Conservation (phyloP, 2,797 vertebrate genomes). For the Neosilurus hyrtlii region DNA sequence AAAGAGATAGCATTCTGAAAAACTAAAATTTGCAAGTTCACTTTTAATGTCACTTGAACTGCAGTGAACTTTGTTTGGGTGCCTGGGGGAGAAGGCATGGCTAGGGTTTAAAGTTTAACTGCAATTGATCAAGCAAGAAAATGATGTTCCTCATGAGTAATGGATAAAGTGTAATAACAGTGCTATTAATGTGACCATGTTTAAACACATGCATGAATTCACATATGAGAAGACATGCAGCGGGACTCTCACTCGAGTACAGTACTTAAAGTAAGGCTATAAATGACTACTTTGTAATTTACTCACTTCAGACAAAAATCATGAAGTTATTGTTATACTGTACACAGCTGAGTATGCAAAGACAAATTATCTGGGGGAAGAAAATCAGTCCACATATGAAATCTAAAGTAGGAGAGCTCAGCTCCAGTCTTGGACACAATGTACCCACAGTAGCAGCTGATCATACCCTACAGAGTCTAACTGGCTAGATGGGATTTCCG, state of each 20-base stretch:
- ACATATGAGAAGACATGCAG: neutral
- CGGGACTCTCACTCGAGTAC: neutral
- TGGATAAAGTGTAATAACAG: conserved; percentile 11
- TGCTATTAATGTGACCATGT: neutral
- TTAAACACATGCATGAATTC: neutral
- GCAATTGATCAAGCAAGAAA: conserved; percentile 19
- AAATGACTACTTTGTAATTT: neutral
- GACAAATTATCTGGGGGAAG: neutral
- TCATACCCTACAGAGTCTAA: too few relatives aligned
- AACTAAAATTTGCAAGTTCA: neutral
- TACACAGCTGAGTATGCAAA: neutral
- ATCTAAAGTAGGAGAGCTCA: neutral
- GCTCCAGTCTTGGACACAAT: neutral
- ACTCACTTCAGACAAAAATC: neutral
- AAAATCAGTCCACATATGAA: neutral
- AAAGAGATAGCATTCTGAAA: neutral
- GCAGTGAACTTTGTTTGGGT: neutral
- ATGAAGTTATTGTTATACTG: neutral
- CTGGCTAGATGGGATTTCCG: too few relatives aligned
- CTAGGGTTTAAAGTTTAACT: conserved; percentile 19
- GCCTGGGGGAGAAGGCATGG: conserved; percentile 17
- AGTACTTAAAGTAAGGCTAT: neutral
- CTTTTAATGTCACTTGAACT: conserved; percentile 14
- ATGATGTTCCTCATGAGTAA: neutral
- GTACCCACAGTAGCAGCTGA: neutral